Evolutionary conservation across 2,888 invertebrate genomes (phyloP).

Genomic region (Sabellastarte sp.): DNA sequence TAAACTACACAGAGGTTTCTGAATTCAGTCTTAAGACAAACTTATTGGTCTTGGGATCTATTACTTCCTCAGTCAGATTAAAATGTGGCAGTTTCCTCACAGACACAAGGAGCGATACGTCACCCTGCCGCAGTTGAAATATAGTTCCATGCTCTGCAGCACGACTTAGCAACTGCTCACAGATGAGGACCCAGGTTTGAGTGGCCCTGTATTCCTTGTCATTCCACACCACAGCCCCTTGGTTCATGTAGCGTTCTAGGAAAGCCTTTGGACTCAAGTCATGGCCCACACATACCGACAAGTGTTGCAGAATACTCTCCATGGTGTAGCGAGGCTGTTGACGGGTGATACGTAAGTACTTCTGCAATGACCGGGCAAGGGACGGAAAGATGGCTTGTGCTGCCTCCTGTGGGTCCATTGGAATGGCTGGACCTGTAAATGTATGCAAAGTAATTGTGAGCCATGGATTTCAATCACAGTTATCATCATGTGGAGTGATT

Average conservation of each 20-base stretch:
- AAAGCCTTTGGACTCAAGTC: constrained; percentile 94
- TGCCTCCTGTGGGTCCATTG: constrained; percentile 92
- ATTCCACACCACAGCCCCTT: constrained; percentile 56
- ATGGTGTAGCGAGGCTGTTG: constrained; percentile 96
- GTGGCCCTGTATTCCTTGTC: constrained; percentile 58
- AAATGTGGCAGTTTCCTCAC: constrained; percentile 88
- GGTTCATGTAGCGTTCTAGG: constrained; percentile 82
- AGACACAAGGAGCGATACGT: constrained; percentile 85
- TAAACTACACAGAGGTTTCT: constrained; percentile 83
- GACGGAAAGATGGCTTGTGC: constrained; percentile 97
- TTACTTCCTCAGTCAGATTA: constrained; percentile 91
- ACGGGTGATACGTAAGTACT: constrained; percentile 89
- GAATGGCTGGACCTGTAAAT: constrained; percentile 68
- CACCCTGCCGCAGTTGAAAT: constrained; percentile 79
- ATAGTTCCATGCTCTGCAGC: constrained; percentile 79
- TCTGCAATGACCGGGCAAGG: constrained; percentile 92
- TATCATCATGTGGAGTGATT: no score
- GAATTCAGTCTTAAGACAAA: constrained; percentile 92
- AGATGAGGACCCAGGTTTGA: constrained; percentile 96
- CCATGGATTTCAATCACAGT: no score
- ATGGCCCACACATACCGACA: constrained; percentile 87
- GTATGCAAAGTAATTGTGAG: no score
- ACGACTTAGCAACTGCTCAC: constrained; percentile 85
- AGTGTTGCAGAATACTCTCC: constrained; percentile 85
- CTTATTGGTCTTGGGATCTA: constrained; percentile 92